Conservation (phyloP, 2,113 vertebrate genomes). For the Chionomys nivalis region DNA sequence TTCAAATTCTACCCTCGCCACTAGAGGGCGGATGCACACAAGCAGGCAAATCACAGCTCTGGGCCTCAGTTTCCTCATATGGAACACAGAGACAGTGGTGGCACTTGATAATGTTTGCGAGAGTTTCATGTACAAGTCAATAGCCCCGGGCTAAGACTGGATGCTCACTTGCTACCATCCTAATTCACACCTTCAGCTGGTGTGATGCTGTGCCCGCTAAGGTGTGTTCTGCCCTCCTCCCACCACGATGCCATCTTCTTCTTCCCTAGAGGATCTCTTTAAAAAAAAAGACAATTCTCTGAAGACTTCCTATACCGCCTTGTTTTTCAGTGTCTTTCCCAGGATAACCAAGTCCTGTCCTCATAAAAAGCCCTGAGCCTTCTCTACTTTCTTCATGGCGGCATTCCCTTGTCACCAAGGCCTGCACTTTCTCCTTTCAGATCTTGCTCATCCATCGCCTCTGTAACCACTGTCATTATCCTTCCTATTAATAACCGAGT, state of each 20-base stretch:
- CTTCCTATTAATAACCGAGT: constrained; percentile 46
- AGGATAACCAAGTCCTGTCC: not conserved
- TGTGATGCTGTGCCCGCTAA: not conserved
- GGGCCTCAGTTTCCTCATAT: constrained; percentile 16
- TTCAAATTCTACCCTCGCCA: not conserved
- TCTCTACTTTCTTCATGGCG: not conserved
- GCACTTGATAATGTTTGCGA: not conserved
- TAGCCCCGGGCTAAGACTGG: not conserved
- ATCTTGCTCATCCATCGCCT: constrained; percentile 16
- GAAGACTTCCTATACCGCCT: not conserved
- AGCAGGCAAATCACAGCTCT: not conserved
- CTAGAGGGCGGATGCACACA: not conserved
- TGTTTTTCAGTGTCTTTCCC: constrained; percentile 5
- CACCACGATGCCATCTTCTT: not conserved
- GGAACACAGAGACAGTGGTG: not conserved
- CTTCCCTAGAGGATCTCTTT: not conserved
- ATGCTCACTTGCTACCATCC: not conserved
- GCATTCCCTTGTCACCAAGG: not conserved
- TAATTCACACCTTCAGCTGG: not conserved
- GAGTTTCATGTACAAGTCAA: not conserved
- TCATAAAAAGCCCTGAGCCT: not conserved
- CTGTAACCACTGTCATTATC: not conserved
- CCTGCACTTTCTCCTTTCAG: not conserved
- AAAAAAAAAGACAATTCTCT: not conserved
- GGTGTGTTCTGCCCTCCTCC: not conserved